Conservation (phyloP, 2,888 invertebrate species). For the Drosophila engyochracea region DNA sequence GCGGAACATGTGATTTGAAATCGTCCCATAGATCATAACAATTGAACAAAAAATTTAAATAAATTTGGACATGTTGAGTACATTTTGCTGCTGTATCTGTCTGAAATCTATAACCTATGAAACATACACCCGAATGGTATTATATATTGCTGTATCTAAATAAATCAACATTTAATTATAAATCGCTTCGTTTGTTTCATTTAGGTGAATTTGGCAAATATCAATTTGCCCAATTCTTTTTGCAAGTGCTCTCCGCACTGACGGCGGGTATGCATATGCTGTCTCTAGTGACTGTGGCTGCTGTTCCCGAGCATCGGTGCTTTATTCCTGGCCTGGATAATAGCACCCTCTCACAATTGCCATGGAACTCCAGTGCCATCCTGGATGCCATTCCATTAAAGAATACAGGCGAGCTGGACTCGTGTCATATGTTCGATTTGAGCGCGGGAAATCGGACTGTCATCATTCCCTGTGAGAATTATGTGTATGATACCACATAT, state of each 20-base stretch:
- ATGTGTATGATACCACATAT: slow-evolving; percentile 91
- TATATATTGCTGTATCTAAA: not conserved
- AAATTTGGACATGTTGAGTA: not conserved
- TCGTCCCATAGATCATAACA: not conserved
- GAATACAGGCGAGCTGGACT: slow-evolving; percentile 87
- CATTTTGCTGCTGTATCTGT: not conserved
- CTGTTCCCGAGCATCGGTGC: slow-evolving; percentile 90
- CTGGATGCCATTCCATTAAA: slow-evolving; percentile 87
- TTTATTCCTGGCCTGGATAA: slow-evolving; percentile 86
- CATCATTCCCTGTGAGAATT: slow-evolving; percentile 86
- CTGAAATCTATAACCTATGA: not conserved
- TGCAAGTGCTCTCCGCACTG: slow-evolving; percentile 91
- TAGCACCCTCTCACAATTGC: slow-evolving; percentile 85
- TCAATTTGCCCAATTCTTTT: slow-evolving; percentile 91
- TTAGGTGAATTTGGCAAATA: slow-evolving; percentile 93
- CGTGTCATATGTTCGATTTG: slow-evolving; percentile 87
- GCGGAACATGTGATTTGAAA: not conserved
- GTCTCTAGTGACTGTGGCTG: slow-evolving; percentile 92
- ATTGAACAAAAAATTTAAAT: not conserved
- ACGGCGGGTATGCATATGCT: slow-evolving; percentile 93
- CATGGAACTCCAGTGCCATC: slow-evolving; percentile 87
- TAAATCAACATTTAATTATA: not conserved
- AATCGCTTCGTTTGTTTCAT: slow-evolving; percentile 58
- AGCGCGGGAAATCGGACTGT: slow-evolving; percentile 83
- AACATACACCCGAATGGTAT: not conserved